phyloP scores from a whole-genome alignment of 2,797 vertebrate genomes.

The Chloroceryle inda region DNA sequence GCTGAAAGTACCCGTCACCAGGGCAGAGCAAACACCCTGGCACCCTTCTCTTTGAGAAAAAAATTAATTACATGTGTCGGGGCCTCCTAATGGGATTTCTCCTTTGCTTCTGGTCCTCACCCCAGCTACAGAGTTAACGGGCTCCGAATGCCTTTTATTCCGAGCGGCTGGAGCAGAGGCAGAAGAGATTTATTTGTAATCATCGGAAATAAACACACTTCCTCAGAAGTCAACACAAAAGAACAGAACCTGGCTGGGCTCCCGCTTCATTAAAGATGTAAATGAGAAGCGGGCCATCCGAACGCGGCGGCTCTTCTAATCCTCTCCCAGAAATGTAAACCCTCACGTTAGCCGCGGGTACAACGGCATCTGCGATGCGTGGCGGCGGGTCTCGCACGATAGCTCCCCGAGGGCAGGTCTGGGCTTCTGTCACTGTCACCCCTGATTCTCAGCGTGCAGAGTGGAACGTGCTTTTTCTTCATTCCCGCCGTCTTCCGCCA shows the following conservation, averaged over 20 bases:
- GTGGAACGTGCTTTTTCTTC: not conserved
- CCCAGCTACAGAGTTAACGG: not conserved
- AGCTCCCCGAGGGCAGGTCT: constrained; percentile 39
- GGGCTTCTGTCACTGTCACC: not conserved
- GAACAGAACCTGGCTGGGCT: constrained; percentile 79
- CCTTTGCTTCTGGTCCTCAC: not conserved
- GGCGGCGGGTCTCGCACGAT: not conserved
- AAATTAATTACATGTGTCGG: constrained; percentile 65
- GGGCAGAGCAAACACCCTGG: not conserved
- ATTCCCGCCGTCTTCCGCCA: not conserved
- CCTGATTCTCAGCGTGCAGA: not conserved
- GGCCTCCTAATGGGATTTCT: constrained; percentile 72
- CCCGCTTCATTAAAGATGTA: constrained; percentile 81
- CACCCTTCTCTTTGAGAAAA: constrained; percentile 4
- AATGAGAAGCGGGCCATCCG: constrained; percentile 75
- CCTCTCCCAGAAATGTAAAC: constrained; percentile 73
- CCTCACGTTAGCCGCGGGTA: constrained; percentile 60
- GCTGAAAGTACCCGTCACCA: not conserved
- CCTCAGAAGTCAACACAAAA: constrained; percentile 81
- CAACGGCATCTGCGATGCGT: constrained; percentile 45
- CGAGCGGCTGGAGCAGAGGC: constrained; percentile 58
- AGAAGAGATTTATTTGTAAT: constrained; percentile 84
- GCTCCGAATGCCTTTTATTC: constrained; percentile 59
- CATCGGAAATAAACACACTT: constrained; percentile 80
- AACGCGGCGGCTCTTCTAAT: constrained; percentile 69